A percentile compares a stretch with the other conserved stretches of the same genome.
phyloP scores from a whole-genome alignment of 2,797 vertebrate species.

The Brachymystax lenok region DNA sequence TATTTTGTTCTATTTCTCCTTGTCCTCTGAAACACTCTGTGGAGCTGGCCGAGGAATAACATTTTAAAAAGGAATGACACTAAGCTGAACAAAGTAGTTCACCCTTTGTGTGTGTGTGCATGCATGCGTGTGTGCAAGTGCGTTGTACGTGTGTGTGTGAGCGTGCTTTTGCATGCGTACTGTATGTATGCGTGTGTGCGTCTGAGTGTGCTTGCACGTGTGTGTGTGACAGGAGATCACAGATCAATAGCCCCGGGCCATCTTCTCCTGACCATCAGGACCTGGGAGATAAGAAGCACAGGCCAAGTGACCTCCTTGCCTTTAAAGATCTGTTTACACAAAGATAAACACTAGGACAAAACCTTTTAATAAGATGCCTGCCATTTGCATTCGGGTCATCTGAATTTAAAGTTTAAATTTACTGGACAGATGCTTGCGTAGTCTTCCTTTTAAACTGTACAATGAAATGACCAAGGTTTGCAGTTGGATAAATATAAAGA shows the following conservation, averaged over 20 bases:
- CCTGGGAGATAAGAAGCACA: conserved; percentile 63
- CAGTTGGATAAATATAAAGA: conserved; percentile 2
- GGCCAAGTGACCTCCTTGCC: conserved; percentile 53
- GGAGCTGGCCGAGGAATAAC: conserved; percentile 48
- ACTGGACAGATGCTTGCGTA: conserved; percentile 56
- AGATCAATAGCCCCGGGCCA: conserved; percentile 66
- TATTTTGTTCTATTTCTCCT: conserved; percentile 20
- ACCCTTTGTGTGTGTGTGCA: neutral
- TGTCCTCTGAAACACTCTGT: conserved; percentile 24
- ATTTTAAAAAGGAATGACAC: conserved; percentile 61
- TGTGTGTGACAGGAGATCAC: conserved; percentile 37
- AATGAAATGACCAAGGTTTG: conserved; percentile 44
- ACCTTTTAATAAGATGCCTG: conserved; percentile 73
- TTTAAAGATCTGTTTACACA: conserved; percentile 67
- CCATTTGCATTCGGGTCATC: conserved; percentile 67
- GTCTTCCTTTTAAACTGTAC: conserved; percentile 32
- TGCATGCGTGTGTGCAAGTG: conserved; percentile 17
- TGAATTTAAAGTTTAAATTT: conserved; percentile 54
- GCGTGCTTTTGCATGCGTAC: conserved; percentile 24
- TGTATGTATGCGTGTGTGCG: conserved; percentile 24
- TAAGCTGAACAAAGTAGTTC: conserved; percentile 35
- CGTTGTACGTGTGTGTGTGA: conserved; percentile 21
- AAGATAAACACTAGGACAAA: conserved; percentile 56
- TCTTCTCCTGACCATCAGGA: conserved; percentile 63
- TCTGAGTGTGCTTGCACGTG: conserved; percentile 15